A percentile compares a stretch with the other conserved stretches of the same genome.
phyloP scores from a whole-genome alignment of 2,888 invertebrate species.

The Stenchaetothrips biformis region DNA sequence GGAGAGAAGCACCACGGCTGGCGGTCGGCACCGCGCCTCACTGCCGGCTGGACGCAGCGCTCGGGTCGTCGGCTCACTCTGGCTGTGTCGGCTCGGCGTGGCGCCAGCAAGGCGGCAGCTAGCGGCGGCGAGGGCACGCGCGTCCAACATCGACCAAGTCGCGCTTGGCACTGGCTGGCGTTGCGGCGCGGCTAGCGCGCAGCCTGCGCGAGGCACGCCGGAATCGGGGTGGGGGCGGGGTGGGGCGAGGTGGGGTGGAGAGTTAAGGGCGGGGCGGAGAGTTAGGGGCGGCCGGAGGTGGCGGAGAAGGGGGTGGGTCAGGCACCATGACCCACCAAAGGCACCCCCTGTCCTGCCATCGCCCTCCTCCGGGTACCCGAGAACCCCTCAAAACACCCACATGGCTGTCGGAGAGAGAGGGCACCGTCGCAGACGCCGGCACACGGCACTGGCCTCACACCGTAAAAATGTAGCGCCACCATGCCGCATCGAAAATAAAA shows the following conservation, averaged over 20 bases:
- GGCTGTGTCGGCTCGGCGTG: neutral
- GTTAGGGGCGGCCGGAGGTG: neutral
- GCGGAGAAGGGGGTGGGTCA: neutral
- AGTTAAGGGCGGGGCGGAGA: neutral
- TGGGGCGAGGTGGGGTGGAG: neutral
- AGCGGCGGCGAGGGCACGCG: slow-evolving; percentile 26
- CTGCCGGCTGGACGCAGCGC: neutral
- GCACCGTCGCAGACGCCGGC: too few relatives aligned
- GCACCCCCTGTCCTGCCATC: too few relatives aligned
- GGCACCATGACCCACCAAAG: too few relatives aligned
- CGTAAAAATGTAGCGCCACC: too few relatives aligned
- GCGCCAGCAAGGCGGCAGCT: neutral
- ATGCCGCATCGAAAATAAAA: too few relatives aligned
- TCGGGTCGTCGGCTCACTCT: neutral
- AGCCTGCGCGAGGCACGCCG: neutral
- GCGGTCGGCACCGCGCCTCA: neutral
- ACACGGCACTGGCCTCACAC: too few relatives aligned
- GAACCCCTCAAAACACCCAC: too few relatives aligned
- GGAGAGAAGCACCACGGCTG: too few relatives aligned
- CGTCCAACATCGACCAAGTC: slow-evolving; percentile 28
- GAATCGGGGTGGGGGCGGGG: neutral
- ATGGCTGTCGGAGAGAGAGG: too few relatives aligned
- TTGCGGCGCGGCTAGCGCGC: neutral
- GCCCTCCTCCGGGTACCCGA: too few relatives aligned
- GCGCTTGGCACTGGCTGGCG: slow-evolving; percentile 6